phyloP scores from a whole-genome alignment of 2,888 invertebrate genomes.

The Busseola fusca region DNA sequence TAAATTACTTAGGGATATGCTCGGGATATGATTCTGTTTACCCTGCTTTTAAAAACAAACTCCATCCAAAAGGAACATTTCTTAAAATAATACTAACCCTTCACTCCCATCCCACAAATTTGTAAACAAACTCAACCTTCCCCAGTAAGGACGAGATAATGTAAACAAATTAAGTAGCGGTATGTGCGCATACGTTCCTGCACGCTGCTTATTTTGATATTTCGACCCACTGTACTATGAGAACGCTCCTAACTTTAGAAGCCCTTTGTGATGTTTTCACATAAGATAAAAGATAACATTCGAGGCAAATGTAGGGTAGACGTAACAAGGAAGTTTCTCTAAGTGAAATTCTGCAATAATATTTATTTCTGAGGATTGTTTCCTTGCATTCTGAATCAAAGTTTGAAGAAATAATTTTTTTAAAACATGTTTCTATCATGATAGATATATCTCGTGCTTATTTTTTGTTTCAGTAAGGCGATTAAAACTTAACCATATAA shows the following conservation, averaged over 20 bases:
- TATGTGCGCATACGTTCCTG: conserved; percentile 54
- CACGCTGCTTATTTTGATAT: conserved; percentile 60
- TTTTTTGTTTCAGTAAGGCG: background rate
- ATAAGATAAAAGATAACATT: conserved; percentile 46
- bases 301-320: conserved; percentile 19
- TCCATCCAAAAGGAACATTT: background rate
- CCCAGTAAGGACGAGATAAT: conserved; percentile 56
- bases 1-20: background rate
- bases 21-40: background rate
- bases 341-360: conserved; percentile 29
- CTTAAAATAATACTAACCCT: conserved; percentile 28
- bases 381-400: background rate
- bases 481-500: background rate
- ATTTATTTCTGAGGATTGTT: conserved; percentile 20
- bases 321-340: conserved; percentile 13
- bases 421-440: background rate
- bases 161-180: conserved; percentile 54
- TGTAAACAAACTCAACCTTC: conserved; percentile 61
- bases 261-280: conserved; percentile 47
- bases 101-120: conserved; percentile 20
- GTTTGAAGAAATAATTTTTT: conserved; percentile 2
- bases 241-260: conserved; percentile 50
- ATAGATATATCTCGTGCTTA: background rate
- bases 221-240: conserved; percentile 48
- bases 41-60: conserved; percentile 6